Percentiles rank a stretch among this genome's conserved stretches.
These are phyloP conservation scores for Molossus molossus DNA, from an alignment of 2,797 vertebrate genomes.

Conservation along the genomic window DNA sequence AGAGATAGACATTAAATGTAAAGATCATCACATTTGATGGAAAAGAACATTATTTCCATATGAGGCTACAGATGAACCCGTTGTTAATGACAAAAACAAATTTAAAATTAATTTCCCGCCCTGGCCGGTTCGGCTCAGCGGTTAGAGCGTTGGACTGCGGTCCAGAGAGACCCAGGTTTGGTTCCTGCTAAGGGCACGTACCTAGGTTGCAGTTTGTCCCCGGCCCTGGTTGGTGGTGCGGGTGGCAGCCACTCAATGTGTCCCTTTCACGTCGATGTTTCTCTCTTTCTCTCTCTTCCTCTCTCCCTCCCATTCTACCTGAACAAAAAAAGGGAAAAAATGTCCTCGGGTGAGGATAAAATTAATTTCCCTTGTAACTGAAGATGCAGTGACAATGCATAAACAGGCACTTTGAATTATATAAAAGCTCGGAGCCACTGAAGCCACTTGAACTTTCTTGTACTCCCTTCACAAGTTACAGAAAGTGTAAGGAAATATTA, in stretches of 20 bases:
- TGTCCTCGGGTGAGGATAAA: too few species aligned
- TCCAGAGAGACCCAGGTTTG: too few species aligned
- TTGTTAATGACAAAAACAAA: constrained; percentile 16
- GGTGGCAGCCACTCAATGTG: too few species aligned
- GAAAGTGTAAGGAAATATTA: constrained; percentile 29
- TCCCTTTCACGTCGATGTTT: too few species aligned
- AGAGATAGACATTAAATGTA: constrained; percentile 41
- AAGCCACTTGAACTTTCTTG: neutral
- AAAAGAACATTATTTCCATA: constrained; percentile 24
- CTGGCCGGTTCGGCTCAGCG: too few species aligned
- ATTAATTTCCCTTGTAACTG: neutral
- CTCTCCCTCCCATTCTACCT: too few species aligned
- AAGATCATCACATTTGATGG: neutral
- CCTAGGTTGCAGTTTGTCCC: too few species aligned
- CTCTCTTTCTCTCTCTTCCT: too few species aligned
- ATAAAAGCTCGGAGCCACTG: neutral
- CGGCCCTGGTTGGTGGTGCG: too few species aligned
- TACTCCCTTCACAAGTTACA: neutral
- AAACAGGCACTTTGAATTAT: neutral
- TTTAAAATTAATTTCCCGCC: constrained; percentile 34
- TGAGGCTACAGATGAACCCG: neutral
- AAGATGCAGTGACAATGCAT: constrained; percentile 15
- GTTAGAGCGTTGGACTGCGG: too few species aligned
- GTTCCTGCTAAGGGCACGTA: too few species aligned
- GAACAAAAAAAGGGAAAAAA: too few species aligned